A percentile compares a stretch with the other conserved stretches of the same genome.
Evolutionary conservation across 2,113 vertebrate genomes (phyloP).

Genomic region (Brachirus orientalis): DNA sequence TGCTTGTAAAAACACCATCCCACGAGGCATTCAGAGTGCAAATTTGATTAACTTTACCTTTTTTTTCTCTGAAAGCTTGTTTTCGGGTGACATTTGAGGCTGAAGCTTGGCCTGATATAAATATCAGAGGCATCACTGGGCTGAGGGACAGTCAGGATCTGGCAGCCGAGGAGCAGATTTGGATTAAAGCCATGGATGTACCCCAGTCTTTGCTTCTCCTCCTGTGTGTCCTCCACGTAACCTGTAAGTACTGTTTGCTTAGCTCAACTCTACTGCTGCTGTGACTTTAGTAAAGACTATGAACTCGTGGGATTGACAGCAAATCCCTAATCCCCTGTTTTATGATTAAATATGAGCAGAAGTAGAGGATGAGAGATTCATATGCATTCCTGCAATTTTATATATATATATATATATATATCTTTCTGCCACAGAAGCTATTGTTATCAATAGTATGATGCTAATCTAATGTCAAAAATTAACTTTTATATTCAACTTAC

Average conservation of each 20-base stretch:
- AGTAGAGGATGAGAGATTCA: neutral
- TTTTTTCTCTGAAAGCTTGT: constrained; percentile 48
- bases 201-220: constrained; percentile 52
- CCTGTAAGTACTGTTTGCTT: constrained; percentile 76
- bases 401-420: too few species aligned
- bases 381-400: neutral
- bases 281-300: neutral
- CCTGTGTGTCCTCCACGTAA: constrained; percentile 61
- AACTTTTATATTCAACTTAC: neutral
- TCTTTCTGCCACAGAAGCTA: neutral
- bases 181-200: constrained; percentile 49
- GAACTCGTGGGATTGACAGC: neutral
- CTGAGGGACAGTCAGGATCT: constrained; percentile 47
- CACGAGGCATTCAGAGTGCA: constrained; percentile 70
- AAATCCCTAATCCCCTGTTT: neutral
- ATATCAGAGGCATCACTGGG: constrained; percentile 49
- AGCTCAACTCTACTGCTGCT: constrained; percentile 13
- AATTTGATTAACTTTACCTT: constrained; percentile 79
- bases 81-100: constrained; percentile 58
- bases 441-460: neutral
- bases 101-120: constrained; percentile 63
- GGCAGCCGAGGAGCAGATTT: constrained; percentile 53
- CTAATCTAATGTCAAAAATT: too few species aligned
- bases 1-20: constrained; percentile 48
- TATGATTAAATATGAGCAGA: neutral